A percentile compares a stretch with the other conserved stretches of the same genome.
phyloP scores from a whole-genome alignment of 2,113 vertebrate species.

The Hylia prasina region DNA sequence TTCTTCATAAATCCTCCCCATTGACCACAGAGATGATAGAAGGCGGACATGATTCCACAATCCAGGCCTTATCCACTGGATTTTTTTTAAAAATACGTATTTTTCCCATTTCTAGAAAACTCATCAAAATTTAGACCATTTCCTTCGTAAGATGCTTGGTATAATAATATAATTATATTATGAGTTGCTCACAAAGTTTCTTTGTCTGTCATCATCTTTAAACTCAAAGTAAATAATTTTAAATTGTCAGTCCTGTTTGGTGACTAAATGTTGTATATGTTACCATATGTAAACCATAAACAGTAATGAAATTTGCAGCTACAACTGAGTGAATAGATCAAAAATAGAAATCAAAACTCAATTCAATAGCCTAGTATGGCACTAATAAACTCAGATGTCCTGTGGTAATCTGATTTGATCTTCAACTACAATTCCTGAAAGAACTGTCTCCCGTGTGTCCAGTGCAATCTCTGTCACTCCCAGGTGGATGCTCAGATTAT shows the following conservation, averaged over 20 bases:
- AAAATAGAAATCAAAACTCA: neutral
- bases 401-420: neutral
- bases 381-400: neutral
- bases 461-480: neutral
- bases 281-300: neutral
- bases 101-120: neutral
- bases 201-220: neutral
- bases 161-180: neutral
- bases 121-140: neutral
- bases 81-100: accelerated
- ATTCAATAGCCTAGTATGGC: neutral
- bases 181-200: neutral
- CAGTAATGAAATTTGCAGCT: neutral
- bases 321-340: neutral
- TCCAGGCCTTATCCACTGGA: neutral
- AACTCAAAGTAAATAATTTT: neutral
- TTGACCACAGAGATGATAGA: neutral
- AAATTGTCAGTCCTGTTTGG: neutral
- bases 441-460: neutral
- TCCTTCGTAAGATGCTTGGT: neutral
- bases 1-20: neutral
- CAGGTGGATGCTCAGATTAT: neutral
- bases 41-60: neutral
- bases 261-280: neutral
- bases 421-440: neutral